Percentiles rank a stretch among this genome's conserved stretches.
Conservation (phyloP, 2,113 vertebrate genomes). For the Coturnix japonica region DNA sequence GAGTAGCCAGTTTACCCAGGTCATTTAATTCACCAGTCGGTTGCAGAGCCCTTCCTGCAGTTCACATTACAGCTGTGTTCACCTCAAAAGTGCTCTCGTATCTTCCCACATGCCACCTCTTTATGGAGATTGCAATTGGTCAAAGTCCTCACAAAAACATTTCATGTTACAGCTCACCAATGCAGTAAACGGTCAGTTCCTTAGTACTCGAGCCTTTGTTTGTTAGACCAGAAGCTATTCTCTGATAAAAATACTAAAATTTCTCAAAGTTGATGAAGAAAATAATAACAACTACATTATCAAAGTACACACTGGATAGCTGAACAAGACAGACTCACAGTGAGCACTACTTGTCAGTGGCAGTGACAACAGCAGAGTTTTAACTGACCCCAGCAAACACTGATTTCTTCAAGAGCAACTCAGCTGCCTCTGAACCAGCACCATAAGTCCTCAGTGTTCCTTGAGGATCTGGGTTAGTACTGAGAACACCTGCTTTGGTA, state of each 20-base stretch:
- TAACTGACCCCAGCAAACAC: fast-evolving
- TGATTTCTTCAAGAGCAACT: neutral
- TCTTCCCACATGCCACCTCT: neutral
- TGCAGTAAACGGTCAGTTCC: neutral
- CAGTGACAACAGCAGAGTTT: neutral
- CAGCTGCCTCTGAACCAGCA: neutral
- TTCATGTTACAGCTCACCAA: neutral
- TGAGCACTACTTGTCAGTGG: neutral
- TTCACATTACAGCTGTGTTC: neutral
- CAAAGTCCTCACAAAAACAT: neutral
- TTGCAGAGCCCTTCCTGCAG: neutral
- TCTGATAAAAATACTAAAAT: neutral
- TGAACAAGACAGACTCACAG: neutral
- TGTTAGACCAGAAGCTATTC: neutral
- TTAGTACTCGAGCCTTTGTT: neutral
- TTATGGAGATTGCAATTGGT: neutral
- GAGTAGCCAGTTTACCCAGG: fast-evolving
- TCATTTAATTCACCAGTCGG: neutral
- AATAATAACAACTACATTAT: neutral
- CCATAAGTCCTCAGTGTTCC: neutral
- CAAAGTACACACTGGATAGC: neutral
- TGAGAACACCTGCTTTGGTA: neutral
- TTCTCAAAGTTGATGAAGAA: neutral
- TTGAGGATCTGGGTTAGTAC: neutral
- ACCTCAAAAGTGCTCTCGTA: neutral